phyloP scores from a whole-genome alignment of 2,888 invertebrate genomes.

The Copidosoma aretas region DNA sequence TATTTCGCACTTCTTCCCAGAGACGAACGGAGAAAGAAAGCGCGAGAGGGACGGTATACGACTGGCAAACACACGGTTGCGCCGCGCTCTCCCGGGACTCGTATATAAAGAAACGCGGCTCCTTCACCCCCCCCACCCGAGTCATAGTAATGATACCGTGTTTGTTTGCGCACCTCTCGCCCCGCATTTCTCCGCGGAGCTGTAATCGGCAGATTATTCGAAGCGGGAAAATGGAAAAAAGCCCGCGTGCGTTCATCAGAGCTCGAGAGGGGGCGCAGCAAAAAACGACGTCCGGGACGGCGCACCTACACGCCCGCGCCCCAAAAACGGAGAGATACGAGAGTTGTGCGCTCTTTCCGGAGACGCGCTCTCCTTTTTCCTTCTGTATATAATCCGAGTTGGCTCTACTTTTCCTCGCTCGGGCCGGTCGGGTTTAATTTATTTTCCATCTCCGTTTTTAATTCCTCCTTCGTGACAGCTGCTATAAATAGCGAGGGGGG shows the following conservation, averaged over 20 bases:
- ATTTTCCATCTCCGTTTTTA: constrained; percentile 18
- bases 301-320: too few species aligned
- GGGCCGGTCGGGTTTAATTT: background rate
- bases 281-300: too few species aligned
- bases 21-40: too few species aligned
- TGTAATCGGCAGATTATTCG: background rate
- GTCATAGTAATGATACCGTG: constrained; percentile 55
- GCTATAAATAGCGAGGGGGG: constrained; percentile 6
- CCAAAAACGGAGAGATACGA: too few species aligned
- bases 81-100: constrained; percentile 55
- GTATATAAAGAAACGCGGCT: constrained; percentile 57
- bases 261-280: too few species aligned
- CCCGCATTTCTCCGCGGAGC: constrained; percentile 22
- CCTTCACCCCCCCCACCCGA: constrained; percentile 35
- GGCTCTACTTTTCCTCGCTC: background rate
- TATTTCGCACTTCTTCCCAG: constrained; percentile 33
- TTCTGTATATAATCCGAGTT: constrained; percentile 3
- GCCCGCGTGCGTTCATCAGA: too few species aligned
- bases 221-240: too few species aligned
- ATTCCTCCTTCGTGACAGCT: constrained; percentile 14
- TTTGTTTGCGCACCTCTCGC: constrained; percentile 39
- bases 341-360: too few species aligned
- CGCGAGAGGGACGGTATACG: constrained; percentile 51
- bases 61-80: constrained; percentile 56
- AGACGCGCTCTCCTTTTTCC: background rate